phyloP scores from a whole-genome alignment of 2,888 invertebrate species.

The Cephus spinipes region DNA sequence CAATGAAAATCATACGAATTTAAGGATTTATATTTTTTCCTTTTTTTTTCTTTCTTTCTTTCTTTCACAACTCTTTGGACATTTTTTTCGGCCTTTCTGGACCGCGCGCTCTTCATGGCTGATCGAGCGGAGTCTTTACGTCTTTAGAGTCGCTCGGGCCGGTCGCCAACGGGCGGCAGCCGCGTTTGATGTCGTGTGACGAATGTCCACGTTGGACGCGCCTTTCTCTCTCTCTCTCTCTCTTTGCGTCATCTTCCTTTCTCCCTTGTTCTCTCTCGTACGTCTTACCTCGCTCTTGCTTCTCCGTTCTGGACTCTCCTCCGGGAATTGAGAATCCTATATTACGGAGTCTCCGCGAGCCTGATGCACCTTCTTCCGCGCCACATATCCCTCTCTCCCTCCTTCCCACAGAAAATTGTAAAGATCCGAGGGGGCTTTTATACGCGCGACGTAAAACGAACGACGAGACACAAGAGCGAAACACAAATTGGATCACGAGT shows the following conservation, averaged over 20 bases:
- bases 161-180: constrained; percentile 61
- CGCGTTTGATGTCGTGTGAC: constrained; percentile 66
- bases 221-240: constrained; percentile 40
- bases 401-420: constrained; percentile 47
- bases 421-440: constrained; percentile 39
- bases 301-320: constrained; percentile 11
- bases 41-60: constrained; percentile 14
- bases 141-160: constrained; percentile 64
- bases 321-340: constrained; percentile 5
- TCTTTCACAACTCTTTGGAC: constrained; percentile 35
- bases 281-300: constrained; percentile 20
- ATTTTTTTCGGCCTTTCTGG: constrained; percentile 38
- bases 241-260: constrained; percentile 12
- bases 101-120: constrained; percentile 55
- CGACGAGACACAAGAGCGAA: no score
- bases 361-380: not conserved
- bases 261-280: not conserved
- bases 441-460: constrained; percentile 6
- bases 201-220: constrained; percentile 66
- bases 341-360: constrained; percentile 15
- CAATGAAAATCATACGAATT: not conserved
- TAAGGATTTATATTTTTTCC: not conserved
- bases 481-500: no score
- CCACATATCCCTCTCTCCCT: no score
- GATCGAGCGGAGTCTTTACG: constrained; percentile 64